phyloP scores from a whole-genome alignment of 2,113 vertebrate genomes.

The Podilymbus podiceps region DNA sequence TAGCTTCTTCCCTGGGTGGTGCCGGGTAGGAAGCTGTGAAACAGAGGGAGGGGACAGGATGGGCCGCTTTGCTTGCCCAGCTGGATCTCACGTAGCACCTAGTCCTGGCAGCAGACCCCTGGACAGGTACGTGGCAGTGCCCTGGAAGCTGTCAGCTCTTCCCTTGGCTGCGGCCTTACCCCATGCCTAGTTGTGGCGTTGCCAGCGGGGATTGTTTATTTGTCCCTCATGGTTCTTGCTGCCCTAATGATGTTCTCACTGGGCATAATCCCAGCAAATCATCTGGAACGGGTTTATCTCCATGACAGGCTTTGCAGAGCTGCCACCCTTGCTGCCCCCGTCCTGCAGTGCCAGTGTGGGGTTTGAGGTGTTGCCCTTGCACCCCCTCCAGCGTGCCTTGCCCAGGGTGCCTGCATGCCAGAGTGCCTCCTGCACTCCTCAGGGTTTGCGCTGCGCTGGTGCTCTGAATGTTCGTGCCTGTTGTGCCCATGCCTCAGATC shows the following conservation, averaged over 20 bases:
- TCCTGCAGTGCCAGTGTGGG: neutral
- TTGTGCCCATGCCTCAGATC: neutral
- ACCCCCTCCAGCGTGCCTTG: neutral
- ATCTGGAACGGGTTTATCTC: neutral
- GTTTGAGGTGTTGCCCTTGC: neutral
- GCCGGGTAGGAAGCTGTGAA: neutral
- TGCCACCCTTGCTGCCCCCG: neutral
- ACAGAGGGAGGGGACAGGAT: neutral
- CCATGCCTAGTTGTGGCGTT: neutral
- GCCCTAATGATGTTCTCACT: neutral
- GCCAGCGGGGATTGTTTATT: neutral
- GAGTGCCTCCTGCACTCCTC: neutral
- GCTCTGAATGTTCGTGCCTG: accelerated
- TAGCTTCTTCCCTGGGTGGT: neutral
- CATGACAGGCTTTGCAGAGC: neutral
- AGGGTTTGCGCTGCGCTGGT: neutral
- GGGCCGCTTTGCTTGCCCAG: neutral
- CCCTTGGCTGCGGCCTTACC: neutral
- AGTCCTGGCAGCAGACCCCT: neutral
- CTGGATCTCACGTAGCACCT: neutral
- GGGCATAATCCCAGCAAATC: neutral
- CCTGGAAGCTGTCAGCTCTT: neutral
- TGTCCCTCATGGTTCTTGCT: neutral
- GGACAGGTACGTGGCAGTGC: neutral
- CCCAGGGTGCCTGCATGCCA: neutral